Evolutionary conservation across 53 echinoderm and acorn worm species (phyloP), one percentile per base, ranked within the genome.

Genomic region (Echinarachnius parma): DNA sequence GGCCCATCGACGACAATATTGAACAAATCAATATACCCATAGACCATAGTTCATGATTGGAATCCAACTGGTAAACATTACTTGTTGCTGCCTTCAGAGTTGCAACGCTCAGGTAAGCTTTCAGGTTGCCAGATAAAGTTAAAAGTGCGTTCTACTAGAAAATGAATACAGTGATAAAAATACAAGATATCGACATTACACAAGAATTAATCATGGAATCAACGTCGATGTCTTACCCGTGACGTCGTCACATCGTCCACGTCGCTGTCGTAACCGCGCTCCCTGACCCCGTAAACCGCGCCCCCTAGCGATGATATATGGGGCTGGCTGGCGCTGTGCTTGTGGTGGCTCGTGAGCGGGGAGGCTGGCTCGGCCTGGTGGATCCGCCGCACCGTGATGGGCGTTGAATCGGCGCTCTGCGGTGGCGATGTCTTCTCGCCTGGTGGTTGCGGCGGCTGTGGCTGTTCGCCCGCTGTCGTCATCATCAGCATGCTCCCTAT

Each of bases 261-360:
- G 31, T 92, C 92, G 21, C 84, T 84, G 4, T 92, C 92, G 46
- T 83, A 83, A 1, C 83, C 83, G 10, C 78, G 75, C 33, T 39
- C 62, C 47, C 71, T 50, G 30, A 71, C 87, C 13, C 72, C 86
- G 39, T 80, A 72, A 56, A 72, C 74, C 30, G 74, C 77, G 37
- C 69, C 86, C 16, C 81, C 89, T 57, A 86, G 71, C 42, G 66
- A 75, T 11, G 96, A 77, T 64, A 95, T 95, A 44, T 95, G 95
- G 25, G 91, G 96, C 66, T 95, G 96, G 39, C 96, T 91, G 59
- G 84, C 84, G 65, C 95, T 95, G 70, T 95, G 88, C 35, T 90
- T 87, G 31, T 86, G 87, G 28, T 91, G 80, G 46, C 69, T 48
- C 68, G 83, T 78, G 34, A 70, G 81, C 44, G 80, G 61, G 21